Conservation (phyloP, 2,888 invertebrate species). For the Zonitis immaculata region DNA sequence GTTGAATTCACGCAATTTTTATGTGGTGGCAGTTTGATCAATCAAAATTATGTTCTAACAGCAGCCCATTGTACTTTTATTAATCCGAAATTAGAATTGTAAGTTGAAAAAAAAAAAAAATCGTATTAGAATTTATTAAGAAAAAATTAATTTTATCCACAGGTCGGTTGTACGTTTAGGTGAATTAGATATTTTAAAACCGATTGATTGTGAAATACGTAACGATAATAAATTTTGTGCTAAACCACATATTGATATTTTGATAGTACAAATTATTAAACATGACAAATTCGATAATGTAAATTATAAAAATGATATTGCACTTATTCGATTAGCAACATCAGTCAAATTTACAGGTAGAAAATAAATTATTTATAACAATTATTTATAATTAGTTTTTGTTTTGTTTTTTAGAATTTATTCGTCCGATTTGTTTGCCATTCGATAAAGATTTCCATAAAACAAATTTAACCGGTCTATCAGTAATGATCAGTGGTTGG, state of each 20-base stretch:
- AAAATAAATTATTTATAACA: background rate
- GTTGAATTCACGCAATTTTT: slow-evolving; percentile 28
- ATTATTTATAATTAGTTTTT: background rate
- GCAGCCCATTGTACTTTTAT: slow-evolving; percentile 37
- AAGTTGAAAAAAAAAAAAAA: too few relatives aligned
- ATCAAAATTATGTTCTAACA: slow-evolving; percentile 32
- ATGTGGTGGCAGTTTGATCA: slow-evolving; percentile 39
- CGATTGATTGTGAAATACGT: slow-evolving; percentile 48
- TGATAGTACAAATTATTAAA: slow-evolving; percentile 32
- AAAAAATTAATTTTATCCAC: background rate
- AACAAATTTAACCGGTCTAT: slow-evolving; percentile 26
- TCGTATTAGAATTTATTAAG: background rate
- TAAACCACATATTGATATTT: slow-evolving; percentile 35
- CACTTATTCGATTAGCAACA: slow-evolving; percentile 37
- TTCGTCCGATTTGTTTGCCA: slow-evolving; percentile 50
- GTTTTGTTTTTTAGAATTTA: slow-evolving; percentile 37
- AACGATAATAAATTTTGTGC: slow-evolving; percentile 31
- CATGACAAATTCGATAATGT: slow-evolving; percentile 38
- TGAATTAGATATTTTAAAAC: slow-evolving; percentile 52
- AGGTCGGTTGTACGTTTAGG: slow-evolving; percentile 53
- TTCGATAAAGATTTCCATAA: slow-evolving; percentile 28
- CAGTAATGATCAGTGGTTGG: slow-evolving; percentile 68
- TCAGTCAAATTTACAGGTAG: slow-evolving; percentile 28
- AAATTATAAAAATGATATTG: slow-evolving; percentile 45
- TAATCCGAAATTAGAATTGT: slow-evolving; percentile 27